Evolutionary conservation across 2,797 vertebrate genomes (phyloP), one percentile per base, ranked within the genome.

Genomic region (Eutrigla gurnardus): DNA sequence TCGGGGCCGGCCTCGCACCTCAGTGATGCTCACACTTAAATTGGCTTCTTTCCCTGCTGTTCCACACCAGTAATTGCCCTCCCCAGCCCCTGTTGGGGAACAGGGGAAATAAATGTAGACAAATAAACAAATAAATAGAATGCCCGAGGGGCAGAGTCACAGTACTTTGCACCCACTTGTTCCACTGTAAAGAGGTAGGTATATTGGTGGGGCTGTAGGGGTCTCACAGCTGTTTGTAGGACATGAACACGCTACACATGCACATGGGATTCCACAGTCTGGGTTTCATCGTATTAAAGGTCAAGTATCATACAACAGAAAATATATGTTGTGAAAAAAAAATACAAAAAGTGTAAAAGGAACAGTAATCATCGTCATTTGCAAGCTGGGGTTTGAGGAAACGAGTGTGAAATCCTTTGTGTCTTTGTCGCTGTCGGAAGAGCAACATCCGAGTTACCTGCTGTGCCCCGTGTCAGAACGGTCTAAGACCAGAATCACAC

Each of bases 31-130:
- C 79, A 81, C 75, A 73, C 86, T 88, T 87, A 93, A 93, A 92
- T 92, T 89, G 91, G 83, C 89, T 92, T 90, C 87, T 86, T 87
- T 82, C 88, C 82, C 70, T 75, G 66, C 74, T 83, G 88, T 92
- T 92, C 89, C 87, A 88, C 86, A 90, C 75, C 87, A 91, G 86
- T 91, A 90, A 91, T 90, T 89, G 87, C 84, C 73, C 85, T 86
- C 86, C 86, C 61, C 65, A 80, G 65, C 66, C 78, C 54, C 63
- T 74, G 52, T 37, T 77, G 86, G 62, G 62, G 81, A 81, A 73
- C 83, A 25, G 77, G 42, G 82, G 75, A 74, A 87, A 88, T 86
- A 66, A 77, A 90, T 77, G 74, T 77, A 87, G 84, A 91, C 82
- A 91, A 88, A 92, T 86, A 90, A 86, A 91, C 77, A 92, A 85